Evolutionary conservation across 1,140 invertebrate genomes (phyloP), one percentile per base, ranked within the genome.

Genomic region (Xylocopa sonorina): DNA sequence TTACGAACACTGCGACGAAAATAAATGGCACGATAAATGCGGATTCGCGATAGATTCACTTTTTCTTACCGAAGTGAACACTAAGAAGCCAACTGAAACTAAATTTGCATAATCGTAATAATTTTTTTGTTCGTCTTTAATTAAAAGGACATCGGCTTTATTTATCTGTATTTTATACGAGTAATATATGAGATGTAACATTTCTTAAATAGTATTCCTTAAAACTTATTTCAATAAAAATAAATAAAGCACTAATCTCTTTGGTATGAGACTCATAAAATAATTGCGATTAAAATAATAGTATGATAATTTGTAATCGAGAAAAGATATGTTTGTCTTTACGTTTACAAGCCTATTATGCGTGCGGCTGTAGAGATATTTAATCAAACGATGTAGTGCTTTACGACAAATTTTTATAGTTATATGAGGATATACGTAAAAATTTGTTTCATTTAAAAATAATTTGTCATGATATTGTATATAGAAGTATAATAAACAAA

Each of bases 231-330:
- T n/a, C n/a, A 85, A 81, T 57, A 82, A 76, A n/a, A 78, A 85
- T 85, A 85, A 85, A 85, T 86, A 86, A 86, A 85, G 83, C 84
- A 85, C 74, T 85, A 86, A 86, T 82, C 75, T 86, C 84, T 86
- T 86, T 86, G 84, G 84, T 67, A 82, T 79, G 69, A 85, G 48
- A 85, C 79, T 85, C 58, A 75, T 57, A 2, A 57, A 34, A 84
- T 34, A 68, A 83, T 74, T 41, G 53, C 34, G 9, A 71, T 53
- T 24, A 69, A 78, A 71, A 68, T 51, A 12, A 10, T 32, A 50
- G 58, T 76, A 83, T 58, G 76, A 80, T 72, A 53, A 24, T 78
- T 78, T 38, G 48, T 48, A 41, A 41, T 69, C 24, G 6, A 69
- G 41, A 21, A n/a, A n/a, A n/a, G n/a, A n/a, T 43, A 27, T 10